These are phyloP conservation scores for Actinostola sp. DNA, from an alignment of 92 coral and sea anemone species.

Conservation along the genomic window DNA sequence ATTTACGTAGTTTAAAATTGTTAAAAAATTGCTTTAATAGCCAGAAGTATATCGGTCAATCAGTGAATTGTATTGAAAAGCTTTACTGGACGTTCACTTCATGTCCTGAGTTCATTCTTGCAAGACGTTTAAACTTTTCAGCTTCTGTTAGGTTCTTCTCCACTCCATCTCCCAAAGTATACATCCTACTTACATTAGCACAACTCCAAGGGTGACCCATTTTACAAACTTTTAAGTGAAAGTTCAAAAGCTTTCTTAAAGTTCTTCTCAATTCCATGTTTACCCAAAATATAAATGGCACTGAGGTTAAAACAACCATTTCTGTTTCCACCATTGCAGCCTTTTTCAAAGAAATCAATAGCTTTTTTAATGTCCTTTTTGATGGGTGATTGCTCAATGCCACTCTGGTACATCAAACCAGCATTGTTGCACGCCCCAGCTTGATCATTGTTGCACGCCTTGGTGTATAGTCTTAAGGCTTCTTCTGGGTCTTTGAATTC, in stretches of 20 bases:
- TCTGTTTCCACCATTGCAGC: slow-evolving; percentile 74
- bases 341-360: slow-evolving; percentile 69
- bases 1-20: no score
- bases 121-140: slow-evolving; percentile 78
- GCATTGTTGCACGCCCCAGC: slow-evolving; percentile 97
- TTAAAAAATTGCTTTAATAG: no score
- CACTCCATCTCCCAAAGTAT: slow-evolving; percentile 91
- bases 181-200: slow-evolving; percentile 93
- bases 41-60: no score
- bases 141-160: slow-evolving; percentile 73
- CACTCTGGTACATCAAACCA: slow-evolving; percentile 93
- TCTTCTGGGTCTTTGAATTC: slow-evolving; percentile 88
- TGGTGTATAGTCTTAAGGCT: slow-evolving; percentile 80
- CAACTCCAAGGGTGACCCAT: slow-evolving; percentile 97
- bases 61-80: no score
- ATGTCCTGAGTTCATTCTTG: slow-evolving; percentile 73
- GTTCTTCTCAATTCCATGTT: slow-evolving; percentile 82
- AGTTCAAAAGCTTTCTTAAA: slow-evolving; percentile 86
- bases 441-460: slow-evolving; percentile 72
- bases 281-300: slow-evolving; percentile 83
- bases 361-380: slow-evolving; percentile 85
- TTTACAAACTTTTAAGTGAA: slow-evolving; percentile 85
- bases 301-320: slow-evolving; percentile 98
- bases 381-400: slow-evolving; percentile 68
- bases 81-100: slow-evolving; percentile 24